Evolutionary conservation across 2,888 invertebrate genomes (phyloP).

Genomic region (Epinotia nisella): DNA sequence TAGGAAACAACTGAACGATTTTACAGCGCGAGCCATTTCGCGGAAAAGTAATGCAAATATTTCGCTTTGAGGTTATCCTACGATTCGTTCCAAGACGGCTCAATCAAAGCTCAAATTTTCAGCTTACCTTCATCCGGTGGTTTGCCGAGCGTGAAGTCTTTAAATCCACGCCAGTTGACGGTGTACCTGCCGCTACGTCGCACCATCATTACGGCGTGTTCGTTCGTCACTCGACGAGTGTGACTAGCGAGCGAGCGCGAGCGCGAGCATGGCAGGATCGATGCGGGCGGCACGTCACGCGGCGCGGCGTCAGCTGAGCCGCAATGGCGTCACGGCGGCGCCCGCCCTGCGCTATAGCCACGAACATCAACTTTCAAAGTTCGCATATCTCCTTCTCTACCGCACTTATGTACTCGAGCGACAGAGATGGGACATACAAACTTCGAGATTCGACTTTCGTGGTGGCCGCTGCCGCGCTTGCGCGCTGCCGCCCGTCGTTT

Average conservation of each 20-base stretch:
- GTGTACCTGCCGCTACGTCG: slow-evolving; percentile 82
- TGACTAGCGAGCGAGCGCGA: slow-evolving; percentile 38
- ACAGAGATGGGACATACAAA: too few species aligned
- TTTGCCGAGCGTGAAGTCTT: slow-evolving; percentile 76
- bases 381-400: too few species aligned
- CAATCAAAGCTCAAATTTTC: slow-evolving; percentile 22
- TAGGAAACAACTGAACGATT: neutral
- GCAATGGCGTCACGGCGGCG: slow-evolving; percentile 63
- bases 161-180: slow-evolving; percentile 82
- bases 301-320: slow-evolving; percentile 76
- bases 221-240: slow-evolving; percentile 58
- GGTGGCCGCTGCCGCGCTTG: slow-evolving; percentile 61
- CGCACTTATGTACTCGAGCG: too few species aligned
- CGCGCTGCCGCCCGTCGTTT: slow-evolving; percentile 68
- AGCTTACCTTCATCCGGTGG: slow-evolving; percentile 80
- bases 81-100: slow-evolving; percentile 40
- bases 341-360: slow-evolving; percentile 20
- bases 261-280: slow-evolving; percentile 61
- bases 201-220: slow-evolving; percentile 74
- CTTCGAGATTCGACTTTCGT: too few species aligned
- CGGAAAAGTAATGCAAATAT: slow-evolving; percentile 26
- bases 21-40: slow-evolving; percentile 21
- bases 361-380: too few species aligned
- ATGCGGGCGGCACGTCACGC: slow-evolving; percentile 72
- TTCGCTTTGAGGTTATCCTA: slow-evolving; percentile 63